Evolutionary conservation across 2,888 invertebrate species (phyloP).

Genomic region (Leptogaster cylindrica): DNA sequence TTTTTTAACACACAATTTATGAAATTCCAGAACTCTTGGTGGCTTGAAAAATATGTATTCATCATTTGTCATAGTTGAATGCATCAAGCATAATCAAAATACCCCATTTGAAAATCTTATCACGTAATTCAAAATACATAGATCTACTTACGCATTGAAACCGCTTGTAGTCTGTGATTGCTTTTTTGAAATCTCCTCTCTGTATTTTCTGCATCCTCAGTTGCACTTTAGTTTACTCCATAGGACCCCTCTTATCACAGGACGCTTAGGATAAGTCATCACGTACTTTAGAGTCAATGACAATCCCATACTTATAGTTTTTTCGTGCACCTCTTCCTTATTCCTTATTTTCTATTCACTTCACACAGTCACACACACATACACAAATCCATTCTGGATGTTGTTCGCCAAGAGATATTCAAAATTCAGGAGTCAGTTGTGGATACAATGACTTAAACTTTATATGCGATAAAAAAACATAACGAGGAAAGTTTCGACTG

Average conservation of each 20-base stretch:
- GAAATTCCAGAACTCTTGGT: no score
- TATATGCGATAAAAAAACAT: conserved; percentile 13
- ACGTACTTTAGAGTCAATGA: conserved; percentile 30
- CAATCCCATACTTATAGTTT: conserved; percentile 31
- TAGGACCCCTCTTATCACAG: not conserved
- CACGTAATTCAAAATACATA: no score
- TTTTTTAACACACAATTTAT: no score
- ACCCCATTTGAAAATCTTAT: not conserved
- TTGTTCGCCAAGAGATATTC: not conserved
- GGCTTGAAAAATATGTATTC: no score
- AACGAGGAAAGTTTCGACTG: conserved; percentile 25
- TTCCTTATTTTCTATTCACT: conserved; percentile 17
- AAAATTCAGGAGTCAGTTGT: conserved; percentile 8
- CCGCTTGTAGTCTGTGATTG: conserved; percentile 27
- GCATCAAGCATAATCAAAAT: no score
- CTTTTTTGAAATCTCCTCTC: conserved; percentile 19
- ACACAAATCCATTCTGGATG: not conserved
- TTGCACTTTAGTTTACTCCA: not conserved
- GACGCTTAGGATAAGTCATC: not conserved
- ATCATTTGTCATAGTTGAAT: no score
- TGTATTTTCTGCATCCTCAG: conserved; percentile 21
- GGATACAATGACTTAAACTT: conserved; percentile 30
- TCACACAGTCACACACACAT: conserved; percentile 3
- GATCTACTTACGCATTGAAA: conserved; percentile 37
- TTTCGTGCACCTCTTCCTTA: conserved; percentile 8